A percentile compares a stretch with the other conserved stretches of the same genome.
These are phyloP conservation scores for Luperina nickerlii DNA, from an alignment of 2,888 invertebrate genomes.

Conservation along the genomic window DNA sequence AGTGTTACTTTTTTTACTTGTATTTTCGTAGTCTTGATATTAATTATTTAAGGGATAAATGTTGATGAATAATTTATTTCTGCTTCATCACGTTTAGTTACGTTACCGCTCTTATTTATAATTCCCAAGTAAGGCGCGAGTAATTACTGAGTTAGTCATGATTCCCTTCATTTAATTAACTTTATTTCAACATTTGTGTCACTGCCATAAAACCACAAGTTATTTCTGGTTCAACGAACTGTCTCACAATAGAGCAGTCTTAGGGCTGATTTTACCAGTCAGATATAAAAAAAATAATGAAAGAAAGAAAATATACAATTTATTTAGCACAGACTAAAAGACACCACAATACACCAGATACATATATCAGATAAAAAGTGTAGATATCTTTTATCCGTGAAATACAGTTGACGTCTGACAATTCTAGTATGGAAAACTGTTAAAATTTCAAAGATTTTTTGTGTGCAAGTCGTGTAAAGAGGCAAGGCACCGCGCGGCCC, in stretches of 20 bases:
- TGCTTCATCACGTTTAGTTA: conserved; percentile 18
- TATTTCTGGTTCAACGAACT: background rate
- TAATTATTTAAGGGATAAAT: background rate
- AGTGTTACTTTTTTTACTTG: background rate
- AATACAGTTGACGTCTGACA: too few species aligned
- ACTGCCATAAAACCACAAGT: conserved; percentile 18
- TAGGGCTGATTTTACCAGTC: too few species aligned
- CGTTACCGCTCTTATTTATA: conserved; percentile 13
- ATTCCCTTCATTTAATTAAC: conserved; percentile 29
- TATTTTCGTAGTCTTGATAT: background rate
- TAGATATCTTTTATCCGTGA: too few species aligned
- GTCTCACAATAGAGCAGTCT: background rate
- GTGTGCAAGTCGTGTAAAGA: too few species aligned
- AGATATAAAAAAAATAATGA: too few species aligned
- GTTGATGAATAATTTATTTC: conserved; percentile 4
- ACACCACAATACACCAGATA: too few species aligned
- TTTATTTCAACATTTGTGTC: conserved; percentile 41
- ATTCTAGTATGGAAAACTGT: too few species aligned
- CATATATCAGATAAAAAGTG: too few species aligned
- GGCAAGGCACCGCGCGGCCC: too few species aligned
- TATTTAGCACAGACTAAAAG: too few species aligned
- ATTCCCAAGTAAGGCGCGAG: conserved; percentile 3
- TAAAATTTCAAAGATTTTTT: too few species aligned
- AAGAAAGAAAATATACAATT: too few species aligned
- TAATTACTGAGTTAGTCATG: conserved; percentile 20